Base-by-base conservation (phyloP, 2,797 vertebrate species). In the Tadarida brasiliensis region DNA sequence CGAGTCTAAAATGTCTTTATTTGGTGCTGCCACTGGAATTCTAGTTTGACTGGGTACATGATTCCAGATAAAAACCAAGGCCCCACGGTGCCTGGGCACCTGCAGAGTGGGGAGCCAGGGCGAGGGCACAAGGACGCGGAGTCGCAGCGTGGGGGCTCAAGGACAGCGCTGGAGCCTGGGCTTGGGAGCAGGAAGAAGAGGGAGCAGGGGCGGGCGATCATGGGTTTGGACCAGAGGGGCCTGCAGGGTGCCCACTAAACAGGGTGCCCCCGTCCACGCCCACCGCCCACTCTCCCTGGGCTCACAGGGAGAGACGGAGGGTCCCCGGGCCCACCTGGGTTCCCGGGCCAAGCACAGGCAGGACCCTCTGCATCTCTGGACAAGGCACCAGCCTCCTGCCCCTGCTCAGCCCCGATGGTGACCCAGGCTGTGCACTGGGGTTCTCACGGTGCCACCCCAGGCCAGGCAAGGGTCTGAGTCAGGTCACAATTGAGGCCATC, bases 61-160 rank as follows among this genome's bases (percentile, higher is more conserved):
- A 7, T 2, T 24, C 33, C 2, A 35, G 70, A 56, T 39, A 3
- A 57, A 77, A 9, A 2, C 22, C 65, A 26, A 24, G 51, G 19
- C 33, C 44, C 47, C 73, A 22, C 3, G 11, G 56, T 3, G 24
- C 30, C 65, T 33, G 35, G 22, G 33, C 4, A 2, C 33, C 77
- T 26, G 35, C 10, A 20, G 57, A 8, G 2, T 0, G 65, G 14
- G 11, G n/a, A 70, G 35, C 26, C 12, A 4, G 1, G 9, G 11
- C 8, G 0, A 26, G 20, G 19, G 30, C 0, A 0, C 2, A 19
- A 2, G 39, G 5, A 2, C 7, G 24, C 20, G 0, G 2, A 24
- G 57, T 26, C 14, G 49, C 20, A 2, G 54, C 20, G 8, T 26
- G 10, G n/a, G 10, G 11, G 57, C 9, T 1, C 3, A 3, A 19